Conservation (phyloP, 2,797 vertebrate species). For the Benthosema pterotum region DNA sequence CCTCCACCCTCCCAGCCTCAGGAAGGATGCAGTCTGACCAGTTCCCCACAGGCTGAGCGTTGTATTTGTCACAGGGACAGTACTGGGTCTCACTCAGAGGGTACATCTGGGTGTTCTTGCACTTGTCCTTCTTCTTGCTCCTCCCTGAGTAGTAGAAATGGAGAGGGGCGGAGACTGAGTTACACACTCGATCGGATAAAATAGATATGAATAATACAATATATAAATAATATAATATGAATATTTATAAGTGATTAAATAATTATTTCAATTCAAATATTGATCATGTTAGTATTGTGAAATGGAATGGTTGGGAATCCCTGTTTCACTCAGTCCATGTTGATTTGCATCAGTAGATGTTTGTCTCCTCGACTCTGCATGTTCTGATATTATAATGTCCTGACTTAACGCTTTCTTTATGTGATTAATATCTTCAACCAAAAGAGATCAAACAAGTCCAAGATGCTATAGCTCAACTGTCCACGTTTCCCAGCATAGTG, state of each 20-base stretch:
- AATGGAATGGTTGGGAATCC: no score
- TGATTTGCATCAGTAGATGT: no score
- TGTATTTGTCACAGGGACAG: constrained; percentile 97
- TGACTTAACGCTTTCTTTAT: neutral
- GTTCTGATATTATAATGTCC: neutral
- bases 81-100: constrained; percentile 96
- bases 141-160: constrained; percentile 79
- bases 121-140: constrained; percentile 97
- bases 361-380: no score
- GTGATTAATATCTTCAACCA: neutral
- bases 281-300: no score
- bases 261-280: no score
- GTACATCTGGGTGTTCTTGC: constrained; percentile 93
- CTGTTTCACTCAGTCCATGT: no score
- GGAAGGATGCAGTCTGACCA: constrained; percentile 98
- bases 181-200: neutral
- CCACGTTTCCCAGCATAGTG: constrained; percentile 25
- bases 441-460: neutral
- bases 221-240: no score
- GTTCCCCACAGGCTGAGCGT: constrained; percentile 93
- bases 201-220: no score
- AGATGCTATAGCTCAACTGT: constrained; percentile 5
- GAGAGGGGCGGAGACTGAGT: neutral
- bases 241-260: no score
- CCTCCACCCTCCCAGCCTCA: constrained; percentile 83